Evolutionary conservation across 2,888 invertebrate genomes (phyloP).

Genomic region (Eubasilissa splendida): DNA sequence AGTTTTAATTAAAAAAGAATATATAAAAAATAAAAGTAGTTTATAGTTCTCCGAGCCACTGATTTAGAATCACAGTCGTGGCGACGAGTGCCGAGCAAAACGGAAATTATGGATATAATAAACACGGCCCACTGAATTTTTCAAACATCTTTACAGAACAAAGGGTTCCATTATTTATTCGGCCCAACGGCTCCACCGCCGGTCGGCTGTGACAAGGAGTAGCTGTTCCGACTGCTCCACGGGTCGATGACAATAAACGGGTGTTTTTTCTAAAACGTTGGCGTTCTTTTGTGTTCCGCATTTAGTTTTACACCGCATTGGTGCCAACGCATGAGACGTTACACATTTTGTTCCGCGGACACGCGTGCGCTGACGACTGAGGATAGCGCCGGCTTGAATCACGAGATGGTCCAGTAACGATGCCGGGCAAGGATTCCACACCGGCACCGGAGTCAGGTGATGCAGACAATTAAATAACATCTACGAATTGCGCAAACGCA

Average conservation of each 20-base stretch:
- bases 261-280: neutral
- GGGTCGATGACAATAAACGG: neutral
- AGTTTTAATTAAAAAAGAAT: too few relatives aligned
- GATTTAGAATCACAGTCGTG: neutral
- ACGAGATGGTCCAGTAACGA: too few relatives aligned
- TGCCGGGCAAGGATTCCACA: too few relatives aligned
- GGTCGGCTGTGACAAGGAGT: neutral
- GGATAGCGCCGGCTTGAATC: too few relatives aligned
- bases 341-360: too few relatives aligned
- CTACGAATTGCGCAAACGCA: too few relatives aligned
- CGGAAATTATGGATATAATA: constrained; percentile 8
- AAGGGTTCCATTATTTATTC: constrained; percentile 3
- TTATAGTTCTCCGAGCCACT: neutral
- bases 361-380: too few relatives aligned
- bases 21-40: too few relatives aligned
- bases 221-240: neutral
- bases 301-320: neutral
- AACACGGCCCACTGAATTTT: constrained; percentile 12
- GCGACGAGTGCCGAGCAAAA: neutral
- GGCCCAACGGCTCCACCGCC: neutral
- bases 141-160: neutral
- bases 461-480: too few relatives aligned
- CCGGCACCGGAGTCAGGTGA: too few relatives aligned
- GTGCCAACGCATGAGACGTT: too few relatives aligned
- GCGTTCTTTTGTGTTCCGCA: neutral